phyloP scores from a whole-genome alignment of 2,888 invertebrate species.

The Drosophila greeni region DNA sequence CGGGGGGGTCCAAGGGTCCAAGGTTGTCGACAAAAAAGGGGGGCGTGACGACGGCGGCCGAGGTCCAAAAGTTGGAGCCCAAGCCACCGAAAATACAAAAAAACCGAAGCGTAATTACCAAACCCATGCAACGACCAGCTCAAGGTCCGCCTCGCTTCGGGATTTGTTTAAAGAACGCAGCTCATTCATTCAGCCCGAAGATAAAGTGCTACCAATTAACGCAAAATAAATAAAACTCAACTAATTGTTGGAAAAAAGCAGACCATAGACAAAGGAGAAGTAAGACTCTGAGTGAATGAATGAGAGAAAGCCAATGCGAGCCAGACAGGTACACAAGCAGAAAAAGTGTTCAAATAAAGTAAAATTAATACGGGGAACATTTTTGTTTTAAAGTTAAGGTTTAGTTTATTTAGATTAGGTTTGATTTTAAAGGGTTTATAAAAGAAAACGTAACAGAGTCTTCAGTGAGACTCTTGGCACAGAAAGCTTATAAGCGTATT shows the following conservation, averaged over 20 bases:
- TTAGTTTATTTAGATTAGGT: neutral
- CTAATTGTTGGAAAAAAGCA: conserved; percentile 71
- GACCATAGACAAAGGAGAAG: conserved; percentile 59
- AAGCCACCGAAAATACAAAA: conserved; percentile 42
- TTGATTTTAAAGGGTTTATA: neutral
- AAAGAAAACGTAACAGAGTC: no score
- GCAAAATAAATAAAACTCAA: conserved; percentile 75
- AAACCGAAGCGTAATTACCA: conserved; percentile 62
- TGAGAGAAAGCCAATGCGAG: conserved; percentile 19
- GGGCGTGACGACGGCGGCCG: neutral
- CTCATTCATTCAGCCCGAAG: conserved; percentile 69
- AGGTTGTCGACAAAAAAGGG: conserved; percentile 4
- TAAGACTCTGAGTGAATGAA: conserved; percentile 44
- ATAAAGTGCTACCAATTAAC: conserved; percentile 76
- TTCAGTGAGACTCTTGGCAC: no score
- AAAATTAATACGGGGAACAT: neutral
- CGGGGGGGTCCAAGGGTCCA: conserved; percentile 39
- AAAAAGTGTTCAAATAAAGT: neutral
- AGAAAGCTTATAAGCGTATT: no score
- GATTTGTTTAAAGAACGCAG: conserved; percentile 67
- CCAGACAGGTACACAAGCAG: conserved; percentile 2
- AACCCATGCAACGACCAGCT: conserved; percentile 43
- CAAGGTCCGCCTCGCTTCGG: conserved; percentile 40
- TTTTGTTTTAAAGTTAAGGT: neutral
- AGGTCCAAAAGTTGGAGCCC: conserved; percentile 34